Base-by-base conservation (phyloP, 2,888 invertebrate species). In the Stegophylla sp. region DNA sequence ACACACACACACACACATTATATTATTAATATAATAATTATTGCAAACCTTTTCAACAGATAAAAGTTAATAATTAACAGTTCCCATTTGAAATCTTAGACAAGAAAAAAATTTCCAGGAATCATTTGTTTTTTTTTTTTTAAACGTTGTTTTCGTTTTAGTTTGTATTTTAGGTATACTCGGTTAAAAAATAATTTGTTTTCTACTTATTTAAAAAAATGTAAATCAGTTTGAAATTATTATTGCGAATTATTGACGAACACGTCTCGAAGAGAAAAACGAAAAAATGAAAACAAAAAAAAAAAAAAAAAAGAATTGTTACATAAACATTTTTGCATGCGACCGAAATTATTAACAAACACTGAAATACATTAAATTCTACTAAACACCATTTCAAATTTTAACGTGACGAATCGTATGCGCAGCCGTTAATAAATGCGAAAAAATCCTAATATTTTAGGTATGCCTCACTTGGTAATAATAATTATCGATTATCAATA, bases 371-470 rank as follows among this genome's bases (percentile, higher is more conserved):
- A 12, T 2, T 13, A 23, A 56, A 23, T 23, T 12, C 12, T 2
- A 12, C 56, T 20, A 9, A 12, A 9, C n/a, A 12, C 56, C 12
- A 20, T 56, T 20, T 20, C 20, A 9, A 56, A 56, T 56, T 23
- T 23, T 20, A 20, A 56, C 56, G 56, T 56, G 56, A 56, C 56
- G 23, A 56, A 56, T 56, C 56, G 56, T 56, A 34, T 34, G 23
- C 20, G 1, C 12, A n/a, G 20, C n/a, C n/a, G 20, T 7, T 20
- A 56, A 56, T 56, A 56, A 56, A 56, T 20, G 17, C 56, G 20
- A 45, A 56, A 20, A 56, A 20, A n/a, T n/a, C n/a, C n/a, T n/a
- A 34, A 34, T 34, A 56, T 56, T 20, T 20, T 23, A 56, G 20
- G 56, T n/a, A n/a, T n/a, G 34, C 34, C 34, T 34, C 20, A n/a